Evolutionary conservation across 2,797 vertebrate species (phyloP).

Genomic region (Falco peregrinus): DNA sequence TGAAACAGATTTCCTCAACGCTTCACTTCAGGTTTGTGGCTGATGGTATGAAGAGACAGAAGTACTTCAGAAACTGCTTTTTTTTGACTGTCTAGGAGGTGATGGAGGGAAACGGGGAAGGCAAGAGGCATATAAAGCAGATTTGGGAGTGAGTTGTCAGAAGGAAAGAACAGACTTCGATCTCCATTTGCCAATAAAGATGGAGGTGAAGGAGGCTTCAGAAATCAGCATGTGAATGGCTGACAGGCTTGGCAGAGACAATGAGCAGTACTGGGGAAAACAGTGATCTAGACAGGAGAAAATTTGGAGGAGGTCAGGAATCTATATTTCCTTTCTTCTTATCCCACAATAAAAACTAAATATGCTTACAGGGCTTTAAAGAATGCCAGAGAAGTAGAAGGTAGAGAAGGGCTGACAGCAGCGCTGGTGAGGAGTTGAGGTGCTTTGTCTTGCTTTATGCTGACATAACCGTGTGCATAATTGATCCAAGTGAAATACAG

Average conservation of each 20-base stretch:
- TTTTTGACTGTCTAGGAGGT: background rate
- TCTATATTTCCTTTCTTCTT: background rate
- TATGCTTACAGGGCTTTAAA: background rate
- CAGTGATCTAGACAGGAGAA: background rate
- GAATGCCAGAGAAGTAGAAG: background rate
- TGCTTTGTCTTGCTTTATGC: constrained; percentile 15
- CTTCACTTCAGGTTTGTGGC: background rate
- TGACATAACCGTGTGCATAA: background rate
- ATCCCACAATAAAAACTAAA: accelerated
- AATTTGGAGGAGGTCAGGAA: background rate
- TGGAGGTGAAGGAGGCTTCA: background rate
- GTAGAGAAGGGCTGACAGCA: background rate
- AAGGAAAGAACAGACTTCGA: background rate
- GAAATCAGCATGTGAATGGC: background rate
- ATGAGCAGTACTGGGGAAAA: background rate
- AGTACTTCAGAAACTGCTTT: background rate
- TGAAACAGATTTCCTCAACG: background rate
- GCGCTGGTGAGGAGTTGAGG: background rate
- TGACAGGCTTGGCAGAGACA: background rate
- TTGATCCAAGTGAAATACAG: background rate
- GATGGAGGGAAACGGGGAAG: background rate
- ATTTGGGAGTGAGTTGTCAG: background rate
- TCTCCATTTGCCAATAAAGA: background rate
- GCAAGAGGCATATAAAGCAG: background rate
- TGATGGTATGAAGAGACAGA: background rate